A percentile compares a stretch with the other conserved stretches of the same genome.
phyloP scores from a whole-genome alignment of 1,140 invertebrate species.

The Lycorma delicatula region DNA sequence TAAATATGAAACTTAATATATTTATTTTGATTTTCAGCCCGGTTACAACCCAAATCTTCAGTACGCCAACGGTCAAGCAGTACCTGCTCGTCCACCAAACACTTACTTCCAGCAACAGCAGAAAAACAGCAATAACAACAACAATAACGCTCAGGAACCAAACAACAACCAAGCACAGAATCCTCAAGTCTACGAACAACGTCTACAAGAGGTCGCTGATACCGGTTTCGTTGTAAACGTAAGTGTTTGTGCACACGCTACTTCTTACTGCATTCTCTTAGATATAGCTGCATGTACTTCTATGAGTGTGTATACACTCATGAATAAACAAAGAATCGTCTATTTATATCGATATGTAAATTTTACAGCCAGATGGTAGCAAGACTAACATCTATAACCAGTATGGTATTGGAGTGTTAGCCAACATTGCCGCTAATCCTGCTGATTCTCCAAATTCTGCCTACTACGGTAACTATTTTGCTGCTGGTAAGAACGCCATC shows the following conservation, averaged over 20 bases:
- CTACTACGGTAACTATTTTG: background rate
- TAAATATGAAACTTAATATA: too few relatives aligned
- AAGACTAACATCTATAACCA: background rate
- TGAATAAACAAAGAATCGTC: too few relatives aligned
- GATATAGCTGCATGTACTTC: too few relatives aligned
- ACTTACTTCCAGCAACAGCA: conserved; percentile 5
- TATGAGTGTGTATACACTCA: too few relatives aligned
- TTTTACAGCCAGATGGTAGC: background rate
- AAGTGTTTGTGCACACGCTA: too few relatives aligned
- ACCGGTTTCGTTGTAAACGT: background rate
- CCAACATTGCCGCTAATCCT: background rate
- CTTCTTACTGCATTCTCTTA: too few relatives aligned
- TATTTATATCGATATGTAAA: too few relatives aligned
- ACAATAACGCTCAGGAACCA: conserved; percentile 3
- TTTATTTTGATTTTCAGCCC: conserved; percentile 11
- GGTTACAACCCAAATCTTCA: conserved; percentile 23
- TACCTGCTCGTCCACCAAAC: conserved; percentile 16
- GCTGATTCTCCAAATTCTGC: background rate
- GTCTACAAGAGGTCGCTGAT: background rate
- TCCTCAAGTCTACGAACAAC: background rate
- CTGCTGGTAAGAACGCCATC: background rate
- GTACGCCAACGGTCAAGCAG: conserved; percentile 16
- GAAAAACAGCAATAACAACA: conserved; percentile 11
- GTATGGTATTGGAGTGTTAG: background rate
- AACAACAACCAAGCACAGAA: conserved; percentile 1